phyloP scores from a whole-genome alignment of 1,140 invertebrate species.

The Achatina immaculata region DNA sequence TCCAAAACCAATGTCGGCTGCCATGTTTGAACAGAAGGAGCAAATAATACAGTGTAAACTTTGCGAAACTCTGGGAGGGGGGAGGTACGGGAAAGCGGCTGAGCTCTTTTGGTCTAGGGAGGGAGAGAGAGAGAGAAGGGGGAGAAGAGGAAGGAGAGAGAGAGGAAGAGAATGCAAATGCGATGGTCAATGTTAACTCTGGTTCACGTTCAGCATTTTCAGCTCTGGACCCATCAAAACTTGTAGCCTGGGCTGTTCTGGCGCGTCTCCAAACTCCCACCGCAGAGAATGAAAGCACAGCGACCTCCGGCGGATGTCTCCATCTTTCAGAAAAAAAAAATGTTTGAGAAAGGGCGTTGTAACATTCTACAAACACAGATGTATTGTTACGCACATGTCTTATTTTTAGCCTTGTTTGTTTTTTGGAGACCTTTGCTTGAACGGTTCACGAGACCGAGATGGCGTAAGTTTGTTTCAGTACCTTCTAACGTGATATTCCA shows the following conservation, averaged over 20 bases:
- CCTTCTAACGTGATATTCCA: too few species aligned
- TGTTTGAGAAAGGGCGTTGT: not conserved
- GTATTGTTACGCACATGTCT: not conserved
- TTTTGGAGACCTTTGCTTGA: not conserved
- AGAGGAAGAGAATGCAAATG: too few species aligned
- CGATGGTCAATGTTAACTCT: too few species aligned
- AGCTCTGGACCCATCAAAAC: too few species aligned
- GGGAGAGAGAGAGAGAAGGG: too few species aligned
- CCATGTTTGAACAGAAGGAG: not conserved
- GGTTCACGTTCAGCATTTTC: too few species aligned
- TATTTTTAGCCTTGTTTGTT: not conserved
- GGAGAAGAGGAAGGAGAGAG: not conserved
- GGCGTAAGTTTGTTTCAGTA: not conserved
- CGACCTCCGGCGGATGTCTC: not conserved
- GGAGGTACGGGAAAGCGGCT: not conserved
- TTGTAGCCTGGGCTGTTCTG: not conserved
- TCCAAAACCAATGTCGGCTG: too few species aligned
- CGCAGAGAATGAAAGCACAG: not conserved
- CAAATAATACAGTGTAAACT: conserved; percentile 2
- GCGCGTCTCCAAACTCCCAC: not conserved
- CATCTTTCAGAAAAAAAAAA: not conserved
- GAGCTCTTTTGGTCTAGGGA: too few species aligned
- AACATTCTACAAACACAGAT: not conserved
- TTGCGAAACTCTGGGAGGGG: not conserved
- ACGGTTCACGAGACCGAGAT: not conserved